A percentile compares a stretch with the other conserved stretches of the same genome.
phyloP scores from a whole-genome alignment of 2,113 vertebrate species.

The human (Homo sapiens) region DNA sequence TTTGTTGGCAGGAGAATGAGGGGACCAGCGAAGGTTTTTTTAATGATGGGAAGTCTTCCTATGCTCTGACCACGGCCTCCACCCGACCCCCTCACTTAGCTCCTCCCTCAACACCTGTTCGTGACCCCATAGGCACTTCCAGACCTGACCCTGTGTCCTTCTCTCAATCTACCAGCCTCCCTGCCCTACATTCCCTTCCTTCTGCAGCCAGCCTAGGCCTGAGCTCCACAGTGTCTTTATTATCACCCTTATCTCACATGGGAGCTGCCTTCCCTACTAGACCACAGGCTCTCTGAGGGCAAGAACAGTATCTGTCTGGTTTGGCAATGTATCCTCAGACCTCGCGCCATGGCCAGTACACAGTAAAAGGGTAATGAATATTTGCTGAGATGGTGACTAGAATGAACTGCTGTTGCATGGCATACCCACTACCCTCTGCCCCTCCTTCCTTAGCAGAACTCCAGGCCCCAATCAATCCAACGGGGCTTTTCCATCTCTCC shows the following conservation, averaged over 20 bases:
- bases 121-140: not conserved
- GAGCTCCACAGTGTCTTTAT: not conserved
- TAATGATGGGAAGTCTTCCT: not conserved
- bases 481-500: not conserved
- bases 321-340: not conserved
- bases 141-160: not conserved
- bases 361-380: not conserved
- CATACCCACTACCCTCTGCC: not conserved
- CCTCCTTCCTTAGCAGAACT: not conserved
- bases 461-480: not conserved
- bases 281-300: not conserved
- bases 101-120: not conserved
- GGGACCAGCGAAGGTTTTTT: not conserved
- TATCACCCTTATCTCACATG: not conserved
- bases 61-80: not conserved
- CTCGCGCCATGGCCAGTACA: rapidly evolving
- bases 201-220: not conserved
- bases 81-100: not conserved
- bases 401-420: not conserved
- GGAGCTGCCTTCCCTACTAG: not conserved
- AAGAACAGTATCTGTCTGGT: not conserved
- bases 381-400: not conserved
- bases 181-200: not conserved
- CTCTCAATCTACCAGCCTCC: not conserved
- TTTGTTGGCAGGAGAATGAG: not conserved